Base-by-base conservation (phyloP, 2,113 vertebrate genomes). In the Leptodactylus fuscus region DNA sequence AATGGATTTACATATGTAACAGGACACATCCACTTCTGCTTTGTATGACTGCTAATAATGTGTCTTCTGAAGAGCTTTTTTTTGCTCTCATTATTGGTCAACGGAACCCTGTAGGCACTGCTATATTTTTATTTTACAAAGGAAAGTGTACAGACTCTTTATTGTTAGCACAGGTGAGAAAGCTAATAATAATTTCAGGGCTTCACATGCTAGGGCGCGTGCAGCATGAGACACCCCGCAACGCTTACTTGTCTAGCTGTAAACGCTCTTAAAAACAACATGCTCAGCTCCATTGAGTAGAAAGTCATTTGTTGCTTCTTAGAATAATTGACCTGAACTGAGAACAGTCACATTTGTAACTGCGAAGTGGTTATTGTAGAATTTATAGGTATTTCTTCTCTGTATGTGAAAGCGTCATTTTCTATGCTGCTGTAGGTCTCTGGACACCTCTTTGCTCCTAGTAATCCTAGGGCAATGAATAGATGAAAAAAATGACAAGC, bases 221-320 rank as follows among this genome's bases (percentile, higher is more conserved):
- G 79, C 24, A 4, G 60, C 79, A 69, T 15, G 20, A 62, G 55
- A 80, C 22, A 62, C 60, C 12, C 79, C 0, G 8, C 15, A 55
- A 49, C 34, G 9, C 48, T 69, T 65, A 34, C 58, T 48, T 16
- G 8, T 51, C 65, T 82, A 27, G 44, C n/a, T 49, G 4, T 49
- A 81, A 81, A 49, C 13, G 46, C 44, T 70, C 32, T 82, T 82
- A 71, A 53, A 51, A 53, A 82, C 29, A 71, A 71, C 46, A 53
- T 1, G 22, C 44, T 69, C 12, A 15, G 60, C 65, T 70, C 34
- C 65, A 82, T 24, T 49, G 44, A 70, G 44, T 16, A 70, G 67
- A 82, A 69, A 81, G 62, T 53, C 51, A 82, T 82, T 82, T 82
- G 81, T 82, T 53, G 6, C 65, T 34, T 82, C 80, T 71, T 82